phyloP scores from a whole-genome alignment of 2,113 vertebrate species.

The Phylloscopus trochilus region DNA sequence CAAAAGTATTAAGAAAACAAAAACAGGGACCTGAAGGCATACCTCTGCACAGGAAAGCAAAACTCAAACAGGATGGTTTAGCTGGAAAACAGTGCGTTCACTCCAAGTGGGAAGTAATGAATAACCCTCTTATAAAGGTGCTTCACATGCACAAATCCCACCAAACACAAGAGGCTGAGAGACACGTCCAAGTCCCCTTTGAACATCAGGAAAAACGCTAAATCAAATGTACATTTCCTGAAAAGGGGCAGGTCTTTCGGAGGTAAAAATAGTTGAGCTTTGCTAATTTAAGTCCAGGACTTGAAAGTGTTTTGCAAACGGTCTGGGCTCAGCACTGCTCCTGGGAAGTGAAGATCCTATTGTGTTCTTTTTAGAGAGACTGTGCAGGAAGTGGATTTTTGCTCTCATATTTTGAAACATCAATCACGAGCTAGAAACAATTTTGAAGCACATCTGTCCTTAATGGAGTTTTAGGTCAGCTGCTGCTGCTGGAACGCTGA shows the following conservation, averaged over 20 bases:
- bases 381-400: background rate
- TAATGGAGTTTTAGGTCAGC: background rate
- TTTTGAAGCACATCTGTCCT: background rate
- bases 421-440: background rate
- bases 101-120: background rate
- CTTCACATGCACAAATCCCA: background rate
- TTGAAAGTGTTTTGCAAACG: background rate
- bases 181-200: background rate
- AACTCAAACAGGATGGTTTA: conserved; percentile 15
- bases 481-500: background rate
- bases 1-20: conserved; percentile 51
- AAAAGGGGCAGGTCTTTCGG: background rate
- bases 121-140: background rate
- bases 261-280: conserved; percentile 4
- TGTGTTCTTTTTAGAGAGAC: background rate
- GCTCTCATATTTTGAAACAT: background rate
- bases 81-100: background rate
- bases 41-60: background rate
- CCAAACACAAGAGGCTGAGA: background rate
- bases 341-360: background rate
- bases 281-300: background rate
- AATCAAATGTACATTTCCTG: background rate
- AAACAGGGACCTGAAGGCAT: conserved; percentile 1
- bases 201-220: background rate
- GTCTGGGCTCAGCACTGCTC: background rate